Base-by-base conservation (phyloP, 2,113 vertebrate genomes). In the Psettodes erumei region DNA sequence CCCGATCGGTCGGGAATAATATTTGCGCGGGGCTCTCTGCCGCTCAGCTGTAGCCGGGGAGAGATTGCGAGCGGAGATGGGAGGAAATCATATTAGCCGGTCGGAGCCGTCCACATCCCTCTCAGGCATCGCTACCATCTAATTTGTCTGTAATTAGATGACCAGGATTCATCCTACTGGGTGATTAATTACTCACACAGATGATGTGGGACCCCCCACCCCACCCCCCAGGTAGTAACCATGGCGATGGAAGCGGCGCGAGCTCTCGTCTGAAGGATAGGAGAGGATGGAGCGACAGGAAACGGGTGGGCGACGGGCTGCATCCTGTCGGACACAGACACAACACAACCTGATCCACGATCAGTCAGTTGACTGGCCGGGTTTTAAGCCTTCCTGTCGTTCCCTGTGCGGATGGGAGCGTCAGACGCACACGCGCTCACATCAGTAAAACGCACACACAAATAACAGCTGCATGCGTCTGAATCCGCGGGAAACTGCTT, bases 121-220 rank as follows among this genome's bases (percentile, higher is more conserved):
- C 64, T 73, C 69, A 76, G 65, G 75, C 70, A 86, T 82, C 51
- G 78, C 75, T 85, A 83, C 82, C 72, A 67, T 86, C 63, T 82
- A 80, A 82, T 90, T 88, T 77, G 77, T 78, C 66, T 65, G 72
- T 88, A 91, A 90, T 89, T 86, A 86, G 81, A 84, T 78, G 85
- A 82, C 60, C 81, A 84, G 77, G 79, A 81, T 86, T 91, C 62
- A 71, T 85, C 77, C 80, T 75, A 78, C 79, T 61, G 78, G 70
- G 78, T 88, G 86, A 91, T 87, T 87, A 87, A 89, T 84, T 84
- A 66, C 77, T 86, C 67, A 42, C 72, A 59, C 63, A 71, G 71
- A 76, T 69, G 59, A 78, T 70, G 66, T 75, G 32, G 16, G 27
- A 9, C 28, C 35, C 4, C 56, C n/a, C n/a, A 19, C 32, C 2